Conservation (phyloP, 2,797 vertebrate species). For the Buphagus erythrorhynchus region DNA sequence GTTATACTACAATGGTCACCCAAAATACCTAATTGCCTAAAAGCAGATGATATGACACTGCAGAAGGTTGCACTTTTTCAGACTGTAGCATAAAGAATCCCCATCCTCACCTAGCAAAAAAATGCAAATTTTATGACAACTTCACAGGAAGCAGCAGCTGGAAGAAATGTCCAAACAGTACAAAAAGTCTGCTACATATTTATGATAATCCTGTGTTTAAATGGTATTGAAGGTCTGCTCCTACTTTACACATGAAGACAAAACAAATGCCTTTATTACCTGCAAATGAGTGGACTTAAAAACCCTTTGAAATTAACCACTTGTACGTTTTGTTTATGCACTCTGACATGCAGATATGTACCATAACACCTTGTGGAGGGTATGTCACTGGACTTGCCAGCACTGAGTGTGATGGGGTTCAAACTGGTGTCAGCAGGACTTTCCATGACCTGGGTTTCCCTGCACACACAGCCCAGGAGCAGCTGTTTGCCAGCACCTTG, state of each 20-base stretch:
- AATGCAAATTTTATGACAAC: neutral
- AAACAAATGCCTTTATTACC: neutral
- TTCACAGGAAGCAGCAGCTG: neutral
- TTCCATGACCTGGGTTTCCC: neutral
- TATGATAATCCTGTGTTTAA: neutral
- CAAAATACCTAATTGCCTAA: neutral
- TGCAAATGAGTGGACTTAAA: neutral
- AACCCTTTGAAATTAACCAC: neutral
- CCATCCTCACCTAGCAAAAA: neutral
- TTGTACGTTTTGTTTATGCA: fast-evolving
- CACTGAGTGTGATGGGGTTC: fast-evolving
- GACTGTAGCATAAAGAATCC: neutral
- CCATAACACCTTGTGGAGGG: fast-evolving
- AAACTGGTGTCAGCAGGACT: neutral
- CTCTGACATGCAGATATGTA: fast-evolving
- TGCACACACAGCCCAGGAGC: neutral
- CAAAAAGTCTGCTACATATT: neutral
- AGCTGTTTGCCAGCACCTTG: neutral
- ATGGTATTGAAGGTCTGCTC: neutral
- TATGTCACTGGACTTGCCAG: neutral
- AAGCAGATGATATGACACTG: neutral
- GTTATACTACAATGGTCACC: neutral
- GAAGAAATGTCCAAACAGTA: neutral
- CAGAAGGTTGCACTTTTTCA: neutral
- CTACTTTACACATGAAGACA: neutral